A percentile compares a stretch with the other conserved stretches of the same genome.
These are phyloP conservation scores for Carterocephalus palaemon DNA, from an alignment of 2,888 invertebrate genomes.

Conservation along the genomic window DNA sequence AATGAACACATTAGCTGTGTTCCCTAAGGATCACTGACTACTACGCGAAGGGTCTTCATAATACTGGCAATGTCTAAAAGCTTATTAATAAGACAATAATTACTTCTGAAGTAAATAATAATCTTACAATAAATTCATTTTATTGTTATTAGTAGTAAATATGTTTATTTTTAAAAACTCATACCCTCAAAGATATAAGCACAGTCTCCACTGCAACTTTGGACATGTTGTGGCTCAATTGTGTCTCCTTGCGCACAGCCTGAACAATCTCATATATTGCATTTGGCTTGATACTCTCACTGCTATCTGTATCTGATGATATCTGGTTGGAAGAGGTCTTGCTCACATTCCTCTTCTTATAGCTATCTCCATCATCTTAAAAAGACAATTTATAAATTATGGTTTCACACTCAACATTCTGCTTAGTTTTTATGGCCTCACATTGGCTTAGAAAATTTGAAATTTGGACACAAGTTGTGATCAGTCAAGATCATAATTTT, in stretches of 20 bases:
- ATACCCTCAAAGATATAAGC: constrained; percentile 72
- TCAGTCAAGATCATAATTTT: too few species aligned
- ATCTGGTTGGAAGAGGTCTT: constrained; percentile 57
- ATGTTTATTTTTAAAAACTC: constrained; percentile 27
- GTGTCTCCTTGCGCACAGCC: constrained; percentile 88
- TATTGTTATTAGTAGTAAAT: too few species aligned
- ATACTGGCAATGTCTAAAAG: too few species aligned
- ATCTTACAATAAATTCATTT: too few species aligned
- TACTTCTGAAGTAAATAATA: background rate
- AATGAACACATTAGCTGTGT: too few species aligned
- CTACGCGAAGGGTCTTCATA: too few species aligned
- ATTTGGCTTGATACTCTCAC: constrained; percentile 73
- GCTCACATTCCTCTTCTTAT: constrained; percentile 35
- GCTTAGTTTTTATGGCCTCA: too few species aligned
- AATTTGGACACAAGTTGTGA: too few species aligned
- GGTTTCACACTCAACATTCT: too few species aligned
- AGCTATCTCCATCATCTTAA: constrained; percentile 47
- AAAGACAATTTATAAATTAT: background rate
- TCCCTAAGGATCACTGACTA: too few species aligned
- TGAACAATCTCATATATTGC: constrained; percentile 87
- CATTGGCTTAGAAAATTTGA: too few species aligned
- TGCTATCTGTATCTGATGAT: constrained; percentile 71
- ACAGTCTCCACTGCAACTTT: constrained; percentile 91
- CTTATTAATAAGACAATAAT: background rate
- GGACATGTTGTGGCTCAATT: constrained; percentile 91